phyloP scores from a whole-genome alignment of 2,797 vertebrate genomes.

The Sebastes flavidus region DNA sequence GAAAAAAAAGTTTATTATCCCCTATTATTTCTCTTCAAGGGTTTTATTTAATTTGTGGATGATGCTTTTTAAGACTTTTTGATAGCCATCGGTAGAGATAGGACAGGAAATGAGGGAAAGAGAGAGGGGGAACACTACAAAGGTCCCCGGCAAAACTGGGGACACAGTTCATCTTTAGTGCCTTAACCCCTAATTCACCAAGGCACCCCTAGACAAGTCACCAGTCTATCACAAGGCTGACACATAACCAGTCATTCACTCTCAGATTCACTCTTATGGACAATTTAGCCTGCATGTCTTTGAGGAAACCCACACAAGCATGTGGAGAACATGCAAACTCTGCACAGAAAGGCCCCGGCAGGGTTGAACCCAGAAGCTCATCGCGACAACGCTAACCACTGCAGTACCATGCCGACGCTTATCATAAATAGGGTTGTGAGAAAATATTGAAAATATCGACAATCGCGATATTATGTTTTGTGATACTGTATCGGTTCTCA shows the following conservation, averaged over 20 bases:
- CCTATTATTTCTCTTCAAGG: neutral
- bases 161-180: neutral
- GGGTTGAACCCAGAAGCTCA: neutral
- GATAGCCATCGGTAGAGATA: neutral
- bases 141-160: neutral
- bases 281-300: neutral
- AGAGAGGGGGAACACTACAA: neutral
- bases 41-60: neutral
- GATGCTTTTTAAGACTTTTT: neutral
- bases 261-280: neutral
- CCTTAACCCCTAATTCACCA: neutral
- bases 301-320: too few relatives aligned
- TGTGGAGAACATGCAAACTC: too few relatives aligned
- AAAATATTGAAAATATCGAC: too few relatives aligned
- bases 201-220: neutral
- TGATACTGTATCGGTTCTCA: too few relatives aligned
- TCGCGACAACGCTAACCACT: neutral
- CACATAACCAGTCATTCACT: neutral
- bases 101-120: neutral
- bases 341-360: neutral
- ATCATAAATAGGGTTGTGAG: too few relatives aligned
- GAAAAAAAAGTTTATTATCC: neutral
- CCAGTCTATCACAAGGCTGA: neutral
- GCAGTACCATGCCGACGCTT: neutral
- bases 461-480: too few relatives aligned